Base-by-base conservation (phyloP, 2,888 invertebrate genomes). In the Heliconius ethilla region DNA sequence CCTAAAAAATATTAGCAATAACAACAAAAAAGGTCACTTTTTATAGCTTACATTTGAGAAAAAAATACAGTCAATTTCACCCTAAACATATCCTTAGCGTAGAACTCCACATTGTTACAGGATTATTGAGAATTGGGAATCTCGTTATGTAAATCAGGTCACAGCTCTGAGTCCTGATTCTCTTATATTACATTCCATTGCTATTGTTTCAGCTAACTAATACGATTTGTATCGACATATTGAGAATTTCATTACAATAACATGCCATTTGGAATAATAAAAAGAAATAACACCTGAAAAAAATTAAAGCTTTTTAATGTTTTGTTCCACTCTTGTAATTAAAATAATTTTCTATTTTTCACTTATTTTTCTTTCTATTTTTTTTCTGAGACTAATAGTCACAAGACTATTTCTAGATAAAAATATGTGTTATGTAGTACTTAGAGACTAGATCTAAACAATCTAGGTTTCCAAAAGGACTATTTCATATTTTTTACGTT, bases 71-170 rank as follows among this genome's bases (percentile, higher is more conserved):
- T 22, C 13, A 13, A 59, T 37, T 37, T 55, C 59, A 25, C 13
- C 18, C 33, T 33, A 4, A 72, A 72, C 25, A 40, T 37, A 70
- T 55, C 13, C 22, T 22, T 15, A 33, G 55, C 33, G 15, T 25
- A 59, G 59, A n/a, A 5, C 3, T 55, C 37, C 37, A 2, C 10
- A 25, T 73, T 33, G n/a, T 62, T 37, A 37, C 25, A 25, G 72
- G n/a, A 37, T 55, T 55, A 33, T n/a, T 55, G 62, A 13, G 62
- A 11, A 62, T 62, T 62, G 62, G 0, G 1, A 73, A 73, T 62
- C n/a, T 62, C 59, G 25, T 73, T 73, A 62, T 62, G 72, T 62
- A 63, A 73, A 63, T 63, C 40, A 73, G 25, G 37, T 40, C 73
- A 25, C 59, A 62, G 25, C 18, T 37, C 62, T 18, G 59, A 40